Percentiles rank a stretch among this genome's conserved stretches.
phyloP scores from a whole-genome alignment of 2,113 vertebrate genomes.

The Peromyscus leucopus region DNA sequence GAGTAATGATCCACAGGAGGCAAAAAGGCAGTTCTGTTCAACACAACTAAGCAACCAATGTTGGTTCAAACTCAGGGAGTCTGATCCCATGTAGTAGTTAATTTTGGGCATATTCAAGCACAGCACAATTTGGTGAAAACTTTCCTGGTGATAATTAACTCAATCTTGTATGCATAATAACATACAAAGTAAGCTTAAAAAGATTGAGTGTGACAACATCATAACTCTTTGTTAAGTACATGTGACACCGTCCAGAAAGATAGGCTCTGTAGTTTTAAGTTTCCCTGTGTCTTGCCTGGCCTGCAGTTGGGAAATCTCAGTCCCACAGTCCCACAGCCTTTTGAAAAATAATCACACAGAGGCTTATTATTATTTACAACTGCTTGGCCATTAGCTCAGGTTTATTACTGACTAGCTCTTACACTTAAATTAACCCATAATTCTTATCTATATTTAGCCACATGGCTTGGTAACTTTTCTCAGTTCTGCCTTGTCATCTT shows the following conservation, averaged over 20 bases:
- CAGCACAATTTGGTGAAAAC: background rate
- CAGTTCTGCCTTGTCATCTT: no score
- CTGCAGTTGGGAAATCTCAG: no score
- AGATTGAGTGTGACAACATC: background rate
- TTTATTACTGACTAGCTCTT: no score
- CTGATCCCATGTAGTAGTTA: background rate
- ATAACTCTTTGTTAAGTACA: background rate
- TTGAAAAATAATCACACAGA: no score
- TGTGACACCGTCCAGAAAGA: background rate
- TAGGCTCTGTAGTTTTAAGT: background rate
- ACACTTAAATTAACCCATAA: no score
- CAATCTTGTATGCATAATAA: background rate
- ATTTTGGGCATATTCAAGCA: background rate
- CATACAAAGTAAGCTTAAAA: background rate
- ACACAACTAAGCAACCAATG: background rate
- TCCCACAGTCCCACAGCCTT: no score
- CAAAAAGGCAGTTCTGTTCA: background rate
- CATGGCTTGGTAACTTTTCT: no score
- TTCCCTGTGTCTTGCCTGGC: no score
- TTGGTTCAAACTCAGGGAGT: background rate
- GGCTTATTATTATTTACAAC: no score
- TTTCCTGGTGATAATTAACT: background rate
- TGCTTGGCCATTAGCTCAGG: no score
- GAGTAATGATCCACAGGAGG: background rate
- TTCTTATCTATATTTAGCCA: no score